These are phyloP conservation scores for Xanthorhoe spadicearia DNA, from an alignment of 2,888 invertebrate genomes.

Conservation along the genomic window DNA sequence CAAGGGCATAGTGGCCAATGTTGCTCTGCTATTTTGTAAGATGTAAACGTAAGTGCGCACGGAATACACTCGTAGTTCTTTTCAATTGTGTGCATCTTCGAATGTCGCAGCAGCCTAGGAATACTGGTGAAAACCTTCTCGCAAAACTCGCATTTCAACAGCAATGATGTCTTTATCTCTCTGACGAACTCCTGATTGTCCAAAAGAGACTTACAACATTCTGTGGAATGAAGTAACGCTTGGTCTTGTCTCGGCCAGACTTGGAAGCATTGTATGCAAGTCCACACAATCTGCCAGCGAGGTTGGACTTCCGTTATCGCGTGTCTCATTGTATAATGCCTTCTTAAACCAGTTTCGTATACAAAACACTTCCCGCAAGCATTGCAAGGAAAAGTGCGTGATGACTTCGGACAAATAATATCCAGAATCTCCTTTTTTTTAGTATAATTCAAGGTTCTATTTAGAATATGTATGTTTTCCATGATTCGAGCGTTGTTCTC, in stretches of 20 bases:
- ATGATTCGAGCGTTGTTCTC: constrained; percentile 79
- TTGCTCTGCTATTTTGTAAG: constrained; percentile 71
- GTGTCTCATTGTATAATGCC: constrained; percentile 72
- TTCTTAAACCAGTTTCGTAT: constrained; percentile 75
- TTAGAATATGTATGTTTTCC: constrained; percentile 79
- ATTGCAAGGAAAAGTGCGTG: constrained; percentile 69
- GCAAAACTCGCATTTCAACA: constrained; percentile 79
- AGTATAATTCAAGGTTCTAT: constrained; percentile 75
- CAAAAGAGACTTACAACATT: constrained; percentile 60
- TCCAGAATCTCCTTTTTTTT: constrained; percentile 76
- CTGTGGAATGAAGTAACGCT: constrained; percentile 66
- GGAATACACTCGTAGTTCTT: constrained; percentile 88
- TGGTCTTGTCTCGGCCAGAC: constrained; percentile 76
- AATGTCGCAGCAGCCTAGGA: constrained; percentile 72
- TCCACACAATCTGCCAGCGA: constrained; percentile 80
- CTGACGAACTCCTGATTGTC: constrained; percentile 61
- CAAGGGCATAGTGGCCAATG: constrained; percentile 76
- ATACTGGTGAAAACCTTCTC: constrained; percentile 80
- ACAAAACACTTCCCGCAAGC: constrained; percentile 79
- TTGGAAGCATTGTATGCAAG: constrained; percentile 78
- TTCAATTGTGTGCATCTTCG: constrained; percentile 85
- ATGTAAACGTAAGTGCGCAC: constrained; percentile 67
- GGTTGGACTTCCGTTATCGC: constrained; percentile 63
- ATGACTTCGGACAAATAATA: constrained; percentile 63
- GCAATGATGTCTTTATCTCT: constrained; percentile 77